Evolutionary conservation across 2,888 invertebrate species (phyloP).

Genomic region (Cyrtodaria siliqua): DNA sequence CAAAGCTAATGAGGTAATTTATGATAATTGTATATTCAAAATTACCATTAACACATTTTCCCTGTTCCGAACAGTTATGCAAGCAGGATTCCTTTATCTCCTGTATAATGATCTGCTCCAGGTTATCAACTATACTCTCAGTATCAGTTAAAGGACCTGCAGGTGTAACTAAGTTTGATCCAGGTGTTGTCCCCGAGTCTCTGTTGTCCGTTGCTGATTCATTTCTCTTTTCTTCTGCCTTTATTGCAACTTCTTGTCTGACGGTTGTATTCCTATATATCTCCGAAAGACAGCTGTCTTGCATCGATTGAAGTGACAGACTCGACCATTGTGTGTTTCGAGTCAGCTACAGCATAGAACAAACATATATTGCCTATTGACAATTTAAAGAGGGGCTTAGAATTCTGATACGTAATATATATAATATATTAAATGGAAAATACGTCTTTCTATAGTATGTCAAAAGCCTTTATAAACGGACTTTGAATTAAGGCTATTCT

Average conservation of each 20-base stretch:
- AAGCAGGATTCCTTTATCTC: constrained; percentile 1
- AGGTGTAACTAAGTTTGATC: background rate
- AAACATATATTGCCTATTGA: too few species aligned
- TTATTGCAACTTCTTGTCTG: background rate
- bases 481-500: too few species aligned
- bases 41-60: background rate
- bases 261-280: constrained; percentile 32
- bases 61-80: background rate
- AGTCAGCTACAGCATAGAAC: constrained; percentile 23
- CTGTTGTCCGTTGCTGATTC: background rate
- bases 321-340: constrained; percentile 11
- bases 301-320: constrained; percentile 32
- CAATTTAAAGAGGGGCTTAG: too few species aligned
- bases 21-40: too few species aligned
- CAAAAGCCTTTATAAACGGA: too few species aligned
- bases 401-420: too few species aligned
- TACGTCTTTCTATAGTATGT: too few species aligned
- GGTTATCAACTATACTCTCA: background rate
- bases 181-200: background rate
- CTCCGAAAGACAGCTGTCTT: constrained; percentile 30
- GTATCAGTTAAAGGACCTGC: background rate
- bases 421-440: too few species aligned
- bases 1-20: too few species aligned
- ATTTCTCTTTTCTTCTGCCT: background rate
- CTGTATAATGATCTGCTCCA: background rate